These are phyloP conservation scores for Champsocephalus gunnari DNA, from an alignment of 2,797 vertebrate genomes.

Conservation along the genomic window DNA sequence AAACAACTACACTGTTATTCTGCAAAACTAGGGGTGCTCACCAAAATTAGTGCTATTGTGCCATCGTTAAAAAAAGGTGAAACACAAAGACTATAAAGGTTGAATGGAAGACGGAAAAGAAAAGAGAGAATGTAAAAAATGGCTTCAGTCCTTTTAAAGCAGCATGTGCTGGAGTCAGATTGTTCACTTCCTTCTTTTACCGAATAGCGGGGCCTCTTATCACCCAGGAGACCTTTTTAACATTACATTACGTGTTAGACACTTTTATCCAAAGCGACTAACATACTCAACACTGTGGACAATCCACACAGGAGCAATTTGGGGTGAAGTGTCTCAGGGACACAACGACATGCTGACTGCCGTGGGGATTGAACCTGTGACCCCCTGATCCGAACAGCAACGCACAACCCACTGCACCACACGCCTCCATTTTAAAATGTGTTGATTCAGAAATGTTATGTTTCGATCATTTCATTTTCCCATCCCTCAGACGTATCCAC, in stretches of 20 bases:
- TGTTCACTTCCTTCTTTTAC: neutral
- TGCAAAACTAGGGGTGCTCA: too few species aligned
- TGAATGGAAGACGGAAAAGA: neutral
- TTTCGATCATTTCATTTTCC: constrained; percentile 1
- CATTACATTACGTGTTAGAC: too few species aligned
- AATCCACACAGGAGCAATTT: too few species aligned
- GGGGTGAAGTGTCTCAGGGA: too few species aligned
- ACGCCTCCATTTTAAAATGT: neutral
- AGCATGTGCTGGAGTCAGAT: constrained; percentile 14
- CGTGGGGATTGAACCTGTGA: too few species aligned
- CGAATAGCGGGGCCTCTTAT: constrained; percentile 24
- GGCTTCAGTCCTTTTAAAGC: neutral
- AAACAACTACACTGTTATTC: neutral
- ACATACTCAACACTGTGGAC: too few species aligned
- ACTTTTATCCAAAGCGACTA: too few species aligned
- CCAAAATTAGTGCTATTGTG: too few species aligned
- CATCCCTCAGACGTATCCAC: neutral
- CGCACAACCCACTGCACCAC: too few species aligned
- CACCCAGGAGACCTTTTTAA: neutral
- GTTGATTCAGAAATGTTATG: constrained; percentile 14
- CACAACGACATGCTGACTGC: too few species aligned
- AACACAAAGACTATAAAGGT: neutral
- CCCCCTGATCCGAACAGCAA: too few species aligned
- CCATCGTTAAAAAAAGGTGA: too few species aligned
- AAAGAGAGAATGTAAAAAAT: neutral